Evolutionary conservation across 1,140 invertebrate species (phyloP).

Genomic region (Diachasmimorpha longicaudata): DNA sequence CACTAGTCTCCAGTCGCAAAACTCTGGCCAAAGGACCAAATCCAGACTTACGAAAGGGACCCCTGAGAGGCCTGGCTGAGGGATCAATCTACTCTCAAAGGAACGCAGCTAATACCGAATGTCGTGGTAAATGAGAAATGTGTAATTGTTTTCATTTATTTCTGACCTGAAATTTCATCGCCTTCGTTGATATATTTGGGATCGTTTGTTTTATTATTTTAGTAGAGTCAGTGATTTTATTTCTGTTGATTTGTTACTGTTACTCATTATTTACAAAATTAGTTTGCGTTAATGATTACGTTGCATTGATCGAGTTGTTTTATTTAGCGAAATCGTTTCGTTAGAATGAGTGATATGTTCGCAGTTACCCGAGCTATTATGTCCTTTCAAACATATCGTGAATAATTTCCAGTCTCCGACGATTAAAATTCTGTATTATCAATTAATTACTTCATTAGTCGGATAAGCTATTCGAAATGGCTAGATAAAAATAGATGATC

Average conservation of each 20-base stretch:
- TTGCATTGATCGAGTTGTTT: background rate
- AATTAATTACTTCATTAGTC: background rate
- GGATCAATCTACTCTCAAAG: slow-evolving; percentile 73
- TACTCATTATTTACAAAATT: background rate
- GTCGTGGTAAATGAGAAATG: slow-evolving; percentile 65
- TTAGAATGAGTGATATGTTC: background rate
- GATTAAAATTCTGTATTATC: background rate
- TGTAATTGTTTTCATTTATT: slow-evolving; percentile 52
- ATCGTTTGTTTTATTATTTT: background rate
- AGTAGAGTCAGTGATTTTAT: slow-evolving; percentile 18
- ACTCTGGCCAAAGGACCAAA: slow-evolving; percentile 68
- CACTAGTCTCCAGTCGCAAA: slow-evolving; percentile 55
- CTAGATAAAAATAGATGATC: background rate
- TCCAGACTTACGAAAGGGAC: slow-evolving; percentile 68
- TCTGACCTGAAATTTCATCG: slow-evolving; percentile 17
- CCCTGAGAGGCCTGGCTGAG: slow-evolving; percentile 68
- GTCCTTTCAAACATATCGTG: slow-evolving; percentile 9
- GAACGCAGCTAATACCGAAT: slow-evolving; percentile 59
- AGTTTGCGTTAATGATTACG: background rate
- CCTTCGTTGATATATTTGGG: background rate
- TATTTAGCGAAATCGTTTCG: background rate
- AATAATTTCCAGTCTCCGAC: slow-evolving; percentile 3
- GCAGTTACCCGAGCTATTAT: background rate
- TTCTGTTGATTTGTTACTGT: slow-evolving; percentile 4
- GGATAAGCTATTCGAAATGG: background rate